These are phyloP conservation scores for Channa striata DNA, from an alignment of 2,797 vertebrate genomes.

Conservation along the genomic window DNA sequence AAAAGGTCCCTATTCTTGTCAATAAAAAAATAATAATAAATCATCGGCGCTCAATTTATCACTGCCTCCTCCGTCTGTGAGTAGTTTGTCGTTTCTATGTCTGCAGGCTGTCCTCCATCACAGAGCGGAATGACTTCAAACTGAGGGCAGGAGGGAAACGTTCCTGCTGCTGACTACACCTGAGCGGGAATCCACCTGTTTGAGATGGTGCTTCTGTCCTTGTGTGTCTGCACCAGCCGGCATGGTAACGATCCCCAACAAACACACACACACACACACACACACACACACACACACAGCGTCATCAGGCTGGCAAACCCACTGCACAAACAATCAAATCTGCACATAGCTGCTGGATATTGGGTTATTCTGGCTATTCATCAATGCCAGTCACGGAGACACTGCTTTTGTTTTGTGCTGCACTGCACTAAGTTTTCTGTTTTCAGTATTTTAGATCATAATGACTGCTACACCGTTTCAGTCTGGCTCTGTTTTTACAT, in stretches of 20 bases:
- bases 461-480: background rate
- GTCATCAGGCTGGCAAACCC: background rate
- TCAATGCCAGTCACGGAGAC: conserved; percentile 18
- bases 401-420: conserved; percentile 18
- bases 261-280: conserved; percentile 2
- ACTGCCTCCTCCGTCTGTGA: conserved; percentile 8
- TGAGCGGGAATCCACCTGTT: conserved; percentile 61
- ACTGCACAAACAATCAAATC: conserved; percentile 28
- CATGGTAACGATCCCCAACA: conserved; percentile 12
- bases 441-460: background rate
- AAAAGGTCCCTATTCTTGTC: conserved; percentile 10
- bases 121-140: conserved; percentile 31
- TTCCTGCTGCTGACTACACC: conserved; percentile 51
- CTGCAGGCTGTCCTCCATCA: conserved; percentile 37
- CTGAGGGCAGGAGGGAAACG: conserved; percentile 27
- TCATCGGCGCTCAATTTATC: conserved; percentile 8
- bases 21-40: conserved; percentile 12
- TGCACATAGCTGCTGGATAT: conserved; percentile 29
- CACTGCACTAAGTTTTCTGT: background rate
- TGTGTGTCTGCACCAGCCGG: conserved; percentile 22
- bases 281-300: conserved; percentile 3
- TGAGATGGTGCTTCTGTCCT: conserved; percentile 28
- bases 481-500: background rate
- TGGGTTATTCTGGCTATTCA: conserved; percentile 31
- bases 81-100: conserved; percentile 14